Base-by-base conservation (phyloP, 2,888 invertebrate genomes). In the Thumatha senex region DNA sequence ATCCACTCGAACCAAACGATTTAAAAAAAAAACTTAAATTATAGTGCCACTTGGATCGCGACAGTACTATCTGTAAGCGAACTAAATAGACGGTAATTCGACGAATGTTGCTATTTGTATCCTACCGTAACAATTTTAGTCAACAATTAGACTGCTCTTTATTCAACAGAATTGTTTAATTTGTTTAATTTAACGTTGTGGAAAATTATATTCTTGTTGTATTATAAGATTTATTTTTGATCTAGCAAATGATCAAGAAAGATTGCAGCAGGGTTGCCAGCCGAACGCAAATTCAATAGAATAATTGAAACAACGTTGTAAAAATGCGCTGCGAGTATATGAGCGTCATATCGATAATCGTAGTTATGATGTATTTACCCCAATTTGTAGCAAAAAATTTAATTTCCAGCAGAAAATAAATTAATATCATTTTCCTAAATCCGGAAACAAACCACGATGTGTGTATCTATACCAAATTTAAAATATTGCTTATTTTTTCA, bases 1-100 rank as follows among this genome's bases (percentile, higher is more conserved):
- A 72, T 62, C 62, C 65, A 67, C 56, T 61, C 69, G 66, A 69
- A 72, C 67, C 62, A 70, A 77, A 69, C 64, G 53, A 58, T 70
- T 24, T 24, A 24, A 24, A 24, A 70, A 24, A 70, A 74, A 63
- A 66, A 58, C 60, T 74, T 67, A 63, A 71, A 72, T 64, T 72
- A 74, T 73, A 67, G 67, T 71, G 65, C 61, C 65, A 56, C 60
- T 64, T 5, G 18, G 18, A 24, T 24, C 59, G 43, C 52, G 56
- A 49, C 44, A 30, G 65, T 54, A 69, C 72, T 63, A 58, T 61
- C 57, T 56, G 61, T 24, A 24, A 2, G 5, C 18, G 18, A 54
- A 60, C 64, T 61, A 75, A 76, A 80, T 68, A 70, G 48, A 40
- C 48, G 63, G 61, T 56, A 67, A 70, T 60, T 70, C 56, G 53